Evolutionary conservation across 2,797 vertebrate species (phyloP), one percentile per base, ranked within the genome.

Genomic region (Chelon auratus): DNA sequence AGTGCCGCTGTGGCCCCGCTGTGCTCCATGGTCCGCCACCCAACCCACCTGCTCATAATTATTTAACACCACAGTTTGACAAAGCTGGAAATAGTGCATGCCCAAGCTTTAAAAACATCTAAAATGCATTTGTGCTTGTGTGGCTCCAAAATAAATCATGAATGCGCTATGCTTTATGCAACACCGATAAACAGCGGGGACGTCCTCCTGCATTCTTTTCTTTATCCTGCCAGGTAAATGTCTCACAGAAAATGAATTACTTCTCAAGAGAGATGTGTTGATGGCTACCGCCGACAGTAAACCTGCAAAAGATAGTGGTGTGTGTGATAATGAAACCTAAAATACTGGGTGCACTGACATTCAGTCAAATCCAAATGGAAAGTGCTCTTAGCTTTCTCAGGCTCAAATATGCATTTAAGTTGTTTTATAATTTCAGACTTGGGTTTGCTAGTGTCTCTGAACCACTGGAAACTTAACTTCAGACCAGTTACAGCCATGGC

Each of bases 11-110:
- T 74, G 73, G 52, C 55, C 67, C 68, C 52, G 9, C 68, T 39
- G 56, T 3, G 55, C 58, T 77, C 70, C 26, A 37, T 40, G 62
- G 67, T 59, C 78, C 62, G 45, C 73, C 82, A 68, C 40, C 84
- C 81, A 77, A 48, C 59, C 79, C 78, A 83, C 83, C 79, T 77
- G 69, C 82, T 86, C 83, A 85, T 86, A 64, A 87, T 83, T 87
- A 87, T 87, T 88, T 86, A 72, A 86, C 69, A 82, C 59, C 60
- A 24, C 42, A 66, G 50, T 81, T 82, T 80, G 77, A 69, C 72
- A 53, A 76, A 63, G 81, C 67, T 66, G 65, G 62, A 80, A 84
- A 80, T 68, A 68, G 71, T 64, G 62, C 61, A 53, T 5, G 26
- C 20, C 4, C 1, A 40, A 69, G 63, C 52, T 66, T 54, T 18